Conservation (phyloP, 2,113 vertebrate genomes). For the Ranitomeya imitator region DNA sequence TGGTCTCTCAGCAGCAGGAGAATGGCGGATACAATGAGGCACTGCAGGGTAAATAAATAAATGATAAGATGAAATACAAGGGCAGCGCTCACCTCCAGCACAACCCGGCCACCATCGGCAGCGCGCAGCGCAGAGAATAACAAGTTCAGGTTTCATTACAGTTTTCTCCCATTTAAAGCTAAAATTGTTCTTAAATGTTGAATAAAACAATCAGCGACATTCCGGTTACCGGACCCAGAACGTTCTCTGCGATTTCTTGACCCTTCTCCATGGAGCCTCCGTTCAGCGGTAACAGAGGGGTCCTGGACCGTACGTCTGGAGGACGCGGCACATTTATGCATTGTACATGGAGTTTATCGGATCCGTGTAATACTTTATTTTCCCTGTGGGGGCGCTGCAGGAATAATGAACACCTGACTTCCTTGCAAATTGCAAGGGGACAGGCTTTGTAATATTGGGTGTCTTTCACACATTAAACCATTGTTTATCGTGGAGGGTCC, state of each 20-base stretch:
- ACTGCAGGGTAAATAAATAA: constrained; percentile 57
- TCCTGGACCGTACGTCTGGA: neutral
- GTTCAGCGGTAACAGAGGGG: too few relatives aligned
- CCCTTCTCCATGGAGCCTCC: too few relatives aligned
- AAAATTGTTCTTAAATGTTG: neutral
- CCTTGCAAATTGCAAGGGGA: neutral
- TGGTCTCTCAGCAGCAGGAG: constrained; percentile 50
- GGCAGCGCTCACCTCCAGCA: constrained; percentile 43
- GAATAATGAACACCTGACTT: neutral
- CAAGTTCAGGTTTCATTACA: neutral
- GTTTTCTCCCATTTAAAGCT: neutral
- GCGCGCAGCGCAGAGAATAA: too few relatives aligned
- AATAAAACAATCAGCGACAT: neutral
- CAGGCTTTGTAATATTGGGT: neutral
- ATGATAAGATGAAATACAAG: constrained; percentile 40
- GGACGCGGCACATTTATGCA: neutral
- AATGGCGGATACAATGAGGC: constrained; percentile 34
- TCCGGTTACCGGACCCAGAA: too few relatives aligned
- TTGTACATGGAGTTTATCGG: neutral
- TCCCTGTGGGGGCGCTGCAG: neutral
- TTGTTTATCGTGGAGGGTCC: too few relatives aligned
- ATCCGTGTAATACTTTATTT: neutral
- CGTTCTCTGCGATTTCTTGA: too few relatives aligned
- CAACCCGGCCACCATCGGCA: neutral
- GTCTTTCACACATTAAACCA: too few relatives aligned